These are phyloP conservation scores for Hemicordylus capensis DNA, from an alignment of 2,113 vertebrate species.

Conservation along the genomic window DNA sequence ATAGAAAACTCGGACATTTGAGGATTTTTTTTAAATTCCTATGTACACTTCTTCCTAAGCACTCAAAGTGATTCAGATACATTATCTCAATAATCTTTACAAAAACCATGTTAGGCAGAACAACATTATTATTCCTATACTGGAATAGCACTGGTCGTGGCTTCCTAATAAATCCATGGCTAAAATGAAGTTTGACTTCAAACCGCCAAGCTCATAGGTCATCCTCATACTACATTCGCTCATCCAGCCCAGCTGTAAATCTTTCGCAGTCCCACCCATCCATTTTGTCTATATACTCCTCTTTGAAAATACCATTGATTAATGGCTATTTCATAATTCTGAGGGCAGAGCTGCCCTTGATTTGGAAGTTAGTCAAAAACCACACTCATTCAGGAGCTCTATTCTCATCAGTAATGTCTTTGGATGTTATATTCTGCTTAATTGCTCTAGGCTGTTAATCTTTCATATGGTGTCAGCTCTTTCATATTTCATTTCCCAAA, in stretches of 20 bases:
- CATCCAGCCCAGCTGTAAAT: neutral
- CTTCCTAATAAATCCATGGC: neutral
- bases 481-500: neutral
- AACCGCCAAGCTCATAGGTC: neutral
- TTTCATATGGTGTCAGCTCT: conserved; percentile 5
- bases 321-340: neutral
- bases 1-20: neutral
- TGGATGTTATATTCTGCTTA: neutral
- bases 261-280: neutral
- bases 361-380: too few relatives aligned
- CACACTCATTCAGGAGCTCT: neutral
- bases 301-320: neutral
- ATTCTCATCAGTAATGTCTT: neutral
- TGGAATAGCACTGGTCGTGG: too few relatives aligned
- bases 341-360: neutral
- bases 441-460: neutral
- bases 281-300: neutral
- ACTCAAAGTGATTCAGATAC: neutral
- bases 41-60: neutral
- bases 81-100: neutral
- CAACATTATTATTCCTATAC: neutral
- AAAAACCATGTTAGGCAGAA: neutral
- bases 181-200: neutral
- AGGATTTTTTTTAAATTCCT: neutral
- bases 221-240: neutral